These are phyloP conservation scores for Drosophila navojoa DNA, from an alignment of 1,140 invertebrate genomes.

Conservation along the genomic window DNA sequence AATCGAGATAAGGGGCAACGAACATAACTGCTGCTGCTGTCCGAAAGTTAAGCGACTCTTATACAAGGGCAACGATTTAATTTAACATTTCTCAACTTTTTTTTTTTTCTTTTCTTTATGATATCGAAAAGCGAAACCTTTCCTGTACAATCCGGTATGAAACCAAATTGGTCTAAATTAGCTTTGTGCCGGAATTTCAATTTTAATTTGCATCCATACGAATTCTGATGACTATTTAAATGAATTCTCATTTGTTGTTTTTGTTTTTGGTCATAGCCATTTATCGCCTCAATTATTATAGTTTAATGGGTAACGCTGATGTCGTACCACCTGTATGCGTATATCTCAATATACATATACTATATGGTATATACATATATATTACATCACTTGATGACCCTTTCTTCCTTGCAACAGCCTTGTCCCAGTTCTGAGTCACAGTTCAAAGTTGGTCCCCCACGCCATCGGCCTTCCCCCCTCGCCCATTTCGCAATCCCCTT, in stretches of 20 bases:
- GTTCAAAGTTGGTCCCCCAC: conserved; percentile 1
- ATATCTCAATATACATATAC: background rate
- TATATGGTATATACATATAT: no score
- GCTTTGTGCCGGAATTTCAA: conserved; percentile 14
- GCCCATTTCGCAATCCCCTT: background rate
- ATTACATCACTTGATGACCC: conserved; percentile 8
- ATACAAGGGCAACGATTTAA: conserved; percentile 8
- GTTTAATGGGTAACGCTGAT: background rate
- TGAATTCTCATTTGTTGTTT: conserved; percentile 5
- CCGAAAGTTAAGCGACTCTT: background rate
- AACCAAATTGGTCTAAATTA: conserved; percentile 36
- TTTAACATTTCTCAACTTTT: background rate
- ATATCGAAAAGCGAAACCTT: conserved; percentile 20
- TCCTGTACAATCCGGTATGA: conserved; percentile 39
- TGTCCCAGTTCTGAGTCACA: conserved; percentile 1
- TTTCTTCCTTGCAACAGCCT: background rate
- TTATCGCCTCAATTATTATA: conserved; percentile 13
- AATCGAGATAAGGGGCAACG: background rate
- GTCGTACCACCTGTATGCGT: background rate
- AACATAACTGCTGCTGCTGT: background rate
- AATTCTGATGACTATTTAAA: conserved; percentile 1
- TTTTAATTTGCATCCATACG: conserved; percentile 12
- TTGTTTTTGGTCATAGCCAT: conserved; percentile 10
- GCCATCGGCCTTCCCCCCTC: background rate
- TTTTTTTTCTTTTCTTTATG: no score